Conservation (phyloP, 1,140 invertebrate species). For the Trinorchestia longiramus region DNA sequence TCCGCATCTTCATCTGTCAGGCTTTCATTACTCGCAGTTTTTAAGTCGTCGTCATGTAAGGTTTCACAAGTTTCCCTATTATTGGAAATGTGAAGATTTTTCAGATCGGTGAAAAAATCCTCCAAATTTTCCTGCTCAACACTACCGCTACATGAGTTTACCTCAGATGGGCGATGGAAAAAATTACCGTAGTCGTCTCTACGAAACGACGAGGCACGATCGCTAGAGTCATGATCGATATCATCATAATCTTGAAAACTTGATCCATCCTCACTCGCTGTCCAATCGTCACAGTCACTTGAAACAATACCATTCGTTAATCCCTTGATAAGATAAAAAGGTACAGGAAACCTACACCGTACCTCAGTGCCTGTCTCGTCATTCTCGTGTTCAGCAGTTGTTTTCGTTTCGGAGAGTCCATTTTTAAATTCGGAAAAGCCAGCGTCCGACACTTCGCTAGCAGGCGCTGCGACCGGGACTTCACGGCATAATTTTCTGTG, state of each 20-base stretch:
- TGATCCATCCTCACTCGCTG: background rate
- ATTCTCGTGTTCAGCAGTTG: background rate
- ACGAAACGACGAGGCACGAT: background rate
- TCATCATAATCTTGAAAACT: slow-evolving; percentile 44
- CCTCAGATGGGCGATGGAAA: background rate
- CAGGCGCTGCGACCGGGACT: background rate
- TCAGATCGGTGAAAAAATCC: background rate
- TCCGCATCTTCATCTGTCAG: background rate
- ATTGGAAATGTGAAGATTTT: background rate
- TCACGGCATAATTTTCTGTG: background rate
- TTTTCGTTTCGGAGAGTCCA: background rate
- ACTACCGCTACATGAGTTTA: background rate
- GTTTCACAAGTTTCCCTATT: background rate
- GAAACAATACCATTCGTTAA: background rate
- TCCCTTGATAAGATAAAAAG: background rate
- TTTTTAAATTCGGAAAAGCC: background rate
- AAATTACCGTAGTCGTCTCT: slow-evolving; percentile 14
- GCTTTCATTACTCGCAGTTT: background rate
- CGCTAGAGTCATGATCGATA: background rate
- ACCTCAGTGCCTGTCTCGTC: background rate
- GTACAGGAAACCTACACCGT: background rate
- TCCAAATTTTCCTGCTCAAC: background rate
- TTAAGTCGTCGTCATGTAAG: background rate
- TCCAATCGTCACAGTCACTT: background rate
- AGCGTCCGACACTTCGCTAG: background rate